phyloP scores from a whole-genome alignment of 1,140 invertebrate species.

The Conopomorpha cramerella region DNA sequence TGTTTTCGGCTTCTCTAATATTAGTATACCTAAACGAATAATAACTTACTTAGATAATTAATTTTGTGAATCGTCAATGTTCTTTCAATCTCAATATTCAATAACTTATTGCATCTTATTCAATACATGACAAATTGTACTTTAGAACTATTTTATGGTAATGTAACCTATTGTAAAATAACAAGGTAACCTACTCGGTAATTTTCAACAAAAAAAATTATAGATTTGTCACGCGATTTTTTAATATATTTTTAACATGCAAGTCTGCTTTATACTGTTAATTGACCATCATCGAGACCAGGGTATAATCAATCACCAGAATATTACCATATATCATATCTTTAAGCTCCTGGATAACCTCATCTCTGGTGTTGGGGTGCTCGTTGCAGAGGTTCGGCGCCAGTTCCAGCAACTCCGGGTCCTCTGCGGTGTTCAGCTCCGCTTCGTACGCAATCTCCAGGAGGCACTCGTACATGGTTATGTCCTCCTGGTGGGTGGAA shows the following conservation, averaged over 20 bases:
- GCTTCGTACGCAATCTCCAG: constrained; percentile 42
- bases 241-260: too few species aligned
- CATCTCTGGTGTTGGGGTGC: constrained; percentile 21
- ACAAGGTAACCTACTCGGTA: neutral
- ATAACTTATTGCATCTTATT: too few species aligned
- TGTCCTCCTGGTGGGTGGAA: constrained; percentile 6
- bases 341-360: constrained; percentile 27
- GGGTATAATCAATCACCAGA: neutral
- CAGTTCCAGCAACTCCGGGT: constrained; percentile 27
- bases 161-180: constrained; percentile 1
- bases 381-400: constrained; percentile 33
- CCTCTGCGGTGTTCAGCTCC: constrained; percentile 30
- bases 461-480: constrained; percentile 32
- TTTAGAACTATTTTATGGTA: too few species aligned
- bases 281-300: too few species aligned
- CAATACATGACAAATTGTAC: too few species aligned
- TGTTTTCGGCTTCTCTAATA: neutral
- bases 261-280: too few species aligned
- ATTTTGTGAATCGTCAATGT: too few species aligned
- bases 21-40: constrained; percentile 11
- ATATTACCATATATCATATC: constrained; percentile 31
- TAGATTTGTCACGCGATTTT: neutral
- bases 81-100: too few species aligned
- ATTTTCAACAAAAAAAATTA: too few species aligned
- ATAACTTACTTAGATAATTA: too few species aligned